Conservation (phyloP, 1,140 invertebrate genomes). For the Wasmannia auropunctata region DNA sequence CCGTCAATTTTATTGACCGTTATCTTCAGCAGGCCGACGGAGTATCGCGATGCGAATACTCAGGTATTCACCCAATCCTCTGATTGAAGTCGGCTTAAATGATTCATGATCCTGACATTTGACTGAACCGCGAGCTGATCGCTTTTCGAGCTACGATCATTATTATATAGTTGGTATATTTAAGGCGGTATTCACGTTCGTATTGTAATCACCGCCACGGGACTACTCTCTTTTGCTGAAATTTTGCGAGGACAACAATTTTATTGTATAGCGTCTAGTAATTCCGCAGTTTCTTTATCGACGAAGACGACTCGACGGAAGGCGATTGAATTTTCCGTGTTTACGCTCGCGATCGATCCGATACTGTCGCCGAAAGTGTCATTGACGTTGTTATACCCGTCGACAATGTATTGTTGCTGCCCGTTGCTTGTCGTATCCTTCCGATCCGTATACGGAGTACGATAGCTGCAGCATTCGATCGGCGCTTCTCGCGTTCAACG, state of each 20-base stretch:
- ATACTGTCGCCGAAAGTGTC: neutral
- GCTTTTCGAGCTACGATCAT: neutral
- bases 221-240: neutral
- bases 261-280: slow-evolving; percentile 3
- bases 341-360: slow-evolving; percentile 4
- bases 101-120: slow-evolving; percentile 22
- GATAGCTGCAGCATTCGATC: slow-evolving; percentile 21
- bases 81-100: neutral
- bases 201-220: neutral
- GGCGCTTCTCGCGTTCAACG: neutral
- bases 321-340: slow-evolving; percentile 18
- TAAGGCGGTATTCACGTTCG: neutral
- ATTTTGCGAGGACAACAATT: neutral
- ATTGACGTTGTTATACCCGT: neutral
- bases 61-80: neutral
- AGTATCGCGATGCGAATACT: neutral
- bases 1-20: neutral
- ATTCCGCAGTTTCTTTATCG: neutral
- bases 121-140: neutral
- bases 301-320: neutral
- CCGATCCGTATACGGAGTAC: neutral
- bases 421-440: neutral
- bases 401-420: neutral
- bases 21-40: neutral
- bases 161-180: slow-evolving; percentile 27